phyloP scores from a whole-genome alignment of 1,140 invertebrate genomes.

The Sycobia sp. region DNA sequence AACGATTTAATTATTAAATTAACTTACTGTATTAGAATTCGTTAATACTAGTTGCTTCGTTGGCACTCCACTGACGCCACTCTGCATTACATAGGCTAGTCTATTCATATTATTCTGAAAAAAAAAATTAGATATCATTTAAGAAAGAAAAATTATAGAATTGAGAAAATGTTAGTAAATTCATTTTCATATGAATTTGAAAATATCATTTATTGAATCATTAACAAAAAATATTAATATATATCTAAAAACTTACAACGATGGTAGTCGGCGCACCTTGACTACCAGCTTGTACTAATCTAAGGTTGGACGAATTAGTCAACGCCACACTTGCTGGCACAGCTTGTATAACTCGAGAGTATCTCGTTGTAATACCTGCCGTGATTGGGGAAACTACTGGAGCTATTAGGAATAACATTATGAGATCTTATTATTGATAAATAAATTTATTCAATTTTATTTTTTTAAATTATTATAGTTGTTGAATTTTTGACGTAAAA shows the following conservation, averaged over 20 bases:
- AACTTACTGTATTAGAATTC: conserved; percentile 45
- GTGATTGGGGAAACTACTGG: conserved; percentile 31
- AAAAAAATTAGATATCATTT: background rate
- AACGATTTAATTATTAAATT: background rate
- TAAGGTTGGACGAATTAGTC: conserved; percentile 43
- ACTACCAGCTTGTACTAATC: conserved; percentile 49
- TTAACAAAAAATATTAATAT: conserved; percentile 4
- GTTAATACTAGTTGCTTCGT: conserved; percentile 52
- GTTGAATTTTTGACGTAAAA: no score
- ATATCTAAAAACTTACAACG: conserved; percentile 22
- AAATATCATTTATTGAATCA: no score
- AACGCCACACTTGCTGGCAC: conserved; percentile 37
- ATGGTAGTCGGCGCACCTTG: conserved; percentile 9
- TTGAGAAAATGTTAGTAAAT: no score
- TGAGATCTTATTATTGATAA: no score
- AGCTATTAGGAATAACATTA: conserved; percentile 22
- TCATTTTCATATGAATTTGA: background rate
- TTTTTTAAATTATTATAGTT: background rate
- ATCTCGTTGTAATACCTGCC: conserved; percentile 39
- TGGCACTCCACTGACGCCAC: conserved; percentile 41
- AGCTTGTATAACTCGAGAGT: conserved; percentile 53
- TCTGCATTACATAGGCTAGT: conserved; percentile 54
- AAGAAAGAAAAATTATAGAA: no score
- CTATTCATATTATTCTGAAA: conserved; percentile 56
- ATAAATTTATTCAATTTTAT: background rate